phyloP scores from a whole-genome alignment of 2,797 vertebrate genomes.

The Botia almorhae region DNA sequence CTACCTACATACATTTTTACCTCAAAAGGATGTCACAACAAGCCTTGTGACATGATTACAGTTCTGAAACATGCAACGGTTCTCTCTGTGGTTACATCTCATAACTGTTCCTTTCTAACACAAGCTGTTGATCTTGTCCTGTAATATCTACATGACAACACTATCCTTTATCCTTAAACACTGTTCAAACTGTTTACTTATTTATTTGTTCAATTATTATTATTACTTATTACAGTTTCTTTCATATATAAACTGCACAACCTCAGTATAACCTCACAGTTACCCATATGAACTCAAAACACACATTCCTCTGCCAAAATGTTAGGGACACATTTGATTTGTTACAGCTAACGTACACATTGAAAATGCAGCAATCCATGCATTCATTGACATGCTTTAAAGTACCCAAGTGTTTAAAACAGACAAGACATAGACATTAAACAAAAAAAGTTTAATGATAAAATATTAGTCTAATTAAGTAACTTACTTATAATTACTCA shows the following conservation, averaged over 20 bases:
- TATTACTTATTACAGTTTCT: neutral
- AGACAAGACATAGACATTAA: neutral
- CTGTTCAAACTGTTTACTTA: neutral
- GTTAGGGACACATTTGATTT: neutral
- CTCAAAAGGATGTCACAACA: neutral
- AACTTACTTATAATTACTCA: neutral
- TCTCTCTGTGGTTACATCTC: constrained; percentile 31
- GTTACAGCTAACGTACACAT: neutral
- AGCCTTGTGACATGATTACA: neutral
- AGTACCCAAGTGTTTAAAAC: neutral
- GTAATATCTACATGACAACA: constrained; percentile 3
- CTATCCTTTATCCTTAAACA: neutral
- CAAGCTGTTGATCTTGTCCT: neutral
- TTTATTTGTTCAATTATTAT: too few relatives aligned
- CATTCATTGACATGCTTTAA: neutral
- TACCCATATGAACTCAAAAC: constrained; percentile 22
- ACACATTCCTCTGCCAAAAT: neutral
- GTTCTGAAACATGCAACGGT: neutral
- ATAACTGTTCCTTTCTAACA: constrained; percentile 28
- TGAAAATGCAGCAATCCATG: neutral
- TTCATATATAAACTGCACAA: neutral
- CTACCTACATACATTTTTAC: neutral
- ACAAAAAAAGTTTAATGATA: neutral
- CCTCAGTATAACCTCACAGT: constrained; percentile 28
- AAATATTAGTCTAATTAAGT: neutral